Percentiles rank a stretch among this genome's conserved stretches.
phyloP scores from a whole-genome alignment of 2,113 vertebrate genomes.

The Rhinopomastus cyanomelas region DNA sequence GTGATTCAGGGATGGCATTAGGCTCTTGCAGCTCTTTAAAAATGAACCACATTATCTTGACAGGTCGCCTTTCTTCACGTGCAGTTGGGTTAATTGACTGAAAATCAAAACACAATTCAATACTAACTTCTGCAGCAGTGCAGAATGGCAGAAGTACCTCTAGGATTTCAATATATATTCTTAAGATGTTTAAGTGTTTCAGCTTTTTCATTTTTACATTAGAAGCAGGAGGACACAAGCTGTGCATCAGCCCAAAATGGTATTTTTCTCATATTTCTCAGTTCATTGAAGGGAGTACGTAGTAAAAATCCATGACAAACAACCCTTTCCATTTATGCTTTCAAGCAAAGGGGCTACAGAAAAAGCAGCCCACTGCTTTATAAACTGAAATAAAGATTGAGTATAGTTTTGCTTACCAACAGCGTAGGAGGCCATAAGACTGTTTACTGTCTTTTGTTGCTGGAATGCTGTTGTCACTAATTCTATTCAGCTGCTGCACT shows the following conservation, averaged over 20 bases:
- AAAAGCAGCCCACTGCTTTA: neutral
- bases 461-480: neutral
- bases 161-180: neutral
- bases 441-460: neutral
- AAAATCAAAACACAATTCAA: neutral
- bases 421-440: neutral
- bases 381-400: neutral
- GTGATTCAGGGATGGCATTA: neutral
- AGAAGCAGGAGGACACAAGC: neutral
- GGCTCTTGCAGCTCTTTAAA: neutral
- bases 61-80: constrained; percentile 15
- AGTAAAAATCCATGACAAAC: neutral
- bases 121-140: neutral
- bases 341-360: neutral
- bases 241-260: neutral
- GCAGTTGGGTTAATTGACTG: neutral
- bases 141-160: neutral
- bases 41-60: neutral
- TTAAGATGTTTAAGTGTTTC: neutral
- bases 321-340: neutral
- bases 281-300: neutral
- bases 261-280: neutral
- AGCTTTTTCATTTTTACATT: neutral
- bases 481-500: neutral
- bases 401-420: neutral